Evolutionary conservation across 2,113 vertebrate species (phyloP).

Genomic region (Perognathus longimembris): DNA sequence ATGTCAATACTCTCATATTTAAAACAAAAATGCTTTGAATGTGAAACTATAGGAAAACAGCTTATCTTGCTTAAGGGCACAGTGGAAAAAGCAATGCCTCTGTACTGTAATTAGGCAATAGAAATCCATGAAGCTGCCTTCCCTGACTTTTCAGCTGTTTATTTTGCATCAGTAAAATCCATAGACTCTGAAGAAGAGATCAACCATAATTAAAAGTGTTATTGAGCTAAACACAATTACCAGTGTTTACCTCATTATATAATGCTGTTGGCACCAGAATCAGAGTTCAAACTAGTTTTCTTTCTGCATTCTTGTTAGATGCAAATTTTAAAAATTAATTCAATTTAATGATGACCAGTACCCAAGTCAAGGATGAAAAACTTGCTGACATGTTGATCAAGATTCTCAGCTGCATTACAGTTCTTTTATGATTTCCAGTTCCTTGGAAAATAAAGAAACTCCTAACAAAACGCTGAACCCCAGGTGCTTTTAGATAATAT

Average conservation of each 20-base stretch:
- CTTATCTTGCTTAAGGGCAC: slow-evolving; percentile 24
- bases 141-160: slow-evolving; percentile 77
- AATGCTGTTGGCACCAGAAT: slow-evolving; percentile 65
- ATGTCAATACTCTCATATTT: background rate
- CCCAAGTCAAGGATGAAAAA: slow-evolving; percentile 35
- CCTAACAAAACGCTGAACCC: background rate
- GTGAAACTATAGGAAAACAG: background rate
- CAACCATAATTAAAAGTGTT: slow-evolving; percentile 84
- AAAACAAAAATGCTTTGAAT: background rate
- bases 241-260: slow-evolving; percentile 81
- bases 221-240: slow-evolving; percentile 83
- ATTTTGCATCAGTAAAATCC: slow-evolving; percentile 81
- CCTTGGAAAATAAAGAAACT: background rate
- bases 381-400: background rate
- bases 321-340: slow-evolving; percentile 46
- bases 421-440: fast-evolving
- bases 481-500: background rate
- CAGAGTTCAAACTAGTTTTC: slow-evolving; percentile 45
- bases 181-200: slow-evolving; percentile 80
- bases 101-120: slow-evolving; percentile 79
- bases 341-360: slow-evolving; percentile 46
- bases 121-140: slow-evolving; percentile 77
- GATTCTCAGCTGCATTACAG: fast-evolving
- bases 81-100: slow-evolving; percentile 60
- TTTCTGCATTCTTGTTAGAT: slow-evolving; percentile 59